A percentile compares a stretch with the other conserved stretches of the same genome.
phyloP scores from a whole-genome alignment of 2,113 vertebrate genomes.

The Myotis yumanensis region DNA sequence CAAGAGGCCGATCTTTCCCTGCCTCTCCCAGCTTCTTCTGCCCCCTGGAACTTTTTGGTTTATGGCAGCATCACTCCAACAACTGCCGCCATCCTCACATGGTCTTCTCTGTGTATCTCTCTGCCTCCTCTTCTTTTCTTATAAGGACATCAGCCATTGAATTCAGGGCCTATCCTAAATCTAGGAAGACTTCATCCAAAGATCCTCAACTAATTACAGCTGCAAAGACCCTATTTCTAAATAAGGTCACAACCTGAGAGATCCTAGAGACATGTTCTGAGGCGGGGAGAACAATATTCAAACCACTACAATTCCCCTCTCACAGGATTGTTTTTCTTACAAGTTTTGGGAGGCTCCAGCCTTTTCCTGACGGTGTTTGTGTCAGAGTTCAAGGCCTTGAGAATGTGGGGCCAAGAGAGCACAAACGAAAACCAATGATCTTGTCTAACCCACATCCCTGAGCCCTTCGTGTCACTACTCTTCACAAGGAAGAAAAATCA shows the following conservation, averaged over 20 bases:
- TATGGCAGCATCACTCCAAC: background rate
- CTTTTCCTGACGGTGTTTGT: background rate
- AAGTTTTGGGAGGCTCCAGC: background rate
- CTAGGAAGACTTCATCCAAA: background rate
- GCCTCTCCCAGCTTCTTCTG: background rate
- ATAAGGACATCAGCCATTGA: background rate
- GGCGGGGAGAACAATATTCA: background rate
- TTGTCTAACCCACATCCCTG: accelerated
- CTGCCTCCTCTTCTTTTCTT: background rate
- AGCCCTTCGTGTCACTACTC: accelerated
- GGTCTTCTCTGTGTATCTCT: background rate
- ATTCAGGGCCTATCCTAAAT: background rate
- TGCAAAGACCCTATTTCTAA: background rate
- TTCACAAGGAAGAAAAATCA: background rate
- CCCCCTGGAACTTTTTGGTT: too few species aligned
- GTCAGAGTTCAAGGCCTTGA: background rate
- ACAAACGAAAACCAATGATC: accelerated
- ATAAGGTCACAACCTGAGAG: background rate
- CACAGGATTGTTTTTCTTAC: background rate
- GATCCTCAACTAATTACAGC: background rate
- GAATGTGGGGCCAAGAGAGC: too few species aligned
- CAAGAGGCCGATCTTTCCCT: too few species aligned
- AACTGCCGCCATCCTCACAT: accelerated
- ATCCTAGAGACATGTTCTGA: background rate
- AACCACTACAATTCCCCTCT: background rate